A percentile compares a stretch with the other conserved stretches of the same genome.
Conservation (phyloP, 2,797 vertebrate genomes). For the Smutsia temminckii region DNA sequence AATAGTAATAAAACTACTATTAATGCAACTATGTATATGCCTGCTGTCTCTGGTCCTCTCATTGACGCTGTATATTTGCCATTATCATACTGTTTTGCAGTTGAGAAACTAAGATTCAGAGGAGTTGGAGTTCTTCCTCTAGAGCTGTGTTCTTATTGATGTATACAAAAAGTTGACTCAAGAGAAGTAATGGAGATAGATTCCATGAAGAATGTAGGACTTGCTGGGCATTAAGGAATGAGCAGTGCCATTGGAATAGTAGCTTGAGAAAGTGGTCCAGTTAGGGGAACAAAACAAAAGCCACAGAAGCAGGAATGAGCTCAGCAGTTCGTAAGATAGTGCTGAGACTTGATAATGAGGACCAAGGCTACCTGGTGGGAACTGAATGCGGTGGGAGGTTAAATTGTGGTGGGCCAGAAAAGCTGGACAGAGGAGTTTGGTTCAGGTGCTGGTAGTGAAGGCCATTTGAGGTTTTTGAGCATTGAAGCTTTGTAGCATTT, state of each 20-base stretch:
- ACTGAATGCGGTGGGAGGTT: background rate
- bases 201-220: background rate
- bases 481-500: background rate
- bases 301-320: background rate
- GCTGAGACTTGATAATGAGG: background rate
- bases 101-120: slow-evolving; percentile 17
- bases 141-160: background rate
- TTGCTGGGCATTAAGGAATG: background rate
- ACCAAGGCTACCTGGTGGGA: background rate
- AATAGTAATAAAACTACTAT: background rate
- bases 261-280: background rate
- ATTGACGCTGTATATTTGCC: background rate
- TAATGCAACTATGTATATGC: background rate
- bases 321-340: background rate
- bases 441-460: background rate
- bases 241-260: background rate
- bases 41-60: background rate
- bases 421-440: background rate
- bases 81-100: slow-evolving; percentile 4
- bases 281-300: background rate
- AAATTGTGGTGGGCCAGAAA: background rate
- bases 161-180: background rate
- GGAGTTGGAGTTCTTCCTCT: background rate
- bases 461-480: background rate
- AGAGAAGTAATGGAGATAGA: background rate